Evolutionary conservation across 2,888 invertebrate genomes (phyloP).

Genomic region (Ormyrus pomaceus): DNA sequence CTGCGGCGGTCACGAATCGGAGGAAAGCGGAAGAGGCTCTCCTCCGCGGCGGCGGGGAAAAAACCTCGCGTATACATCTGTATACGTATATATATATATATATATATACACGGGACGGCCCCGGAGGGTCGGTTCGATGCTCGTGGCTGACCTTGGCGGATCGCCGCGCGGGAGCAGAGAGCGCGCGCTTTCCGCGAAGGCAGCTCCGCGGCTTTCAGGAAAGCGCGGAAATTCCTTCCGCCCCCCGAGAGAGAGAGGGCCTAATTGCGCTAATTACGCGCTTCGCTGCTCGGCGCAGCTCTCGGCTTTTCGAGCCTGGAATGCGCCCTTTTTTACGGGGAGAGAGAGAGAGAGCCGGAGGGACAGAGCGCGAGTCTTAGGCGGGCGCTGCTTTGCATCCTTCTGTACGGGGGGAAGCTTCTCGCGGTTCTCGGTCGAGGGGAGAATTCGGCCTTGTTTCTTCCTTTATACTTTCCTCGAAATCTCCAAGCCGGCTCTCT

Average conservation of each 20-base stretch:
- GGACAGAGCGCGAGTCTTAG: no score
- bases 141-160: not conserved
- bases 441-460: no score
- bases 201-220: not conserved
- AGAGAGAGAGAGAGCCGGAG: not conserved
- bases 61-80: no score
- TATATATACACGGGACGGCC: not conserved
- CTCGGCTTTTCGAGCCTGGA: not conserved
- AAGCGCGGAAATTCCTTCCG: not conserved
- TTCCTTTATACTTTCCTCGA: no score
- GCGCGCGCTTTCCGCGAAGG: not conserved
- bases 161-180: not conserved
- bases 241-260: not conserved
- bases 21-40: no score
- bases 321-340: not conserved
- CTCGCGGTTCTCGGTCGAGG: no score
- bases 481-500: no score
- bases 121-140: not conserved
- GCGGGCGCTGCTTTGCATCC: no score
- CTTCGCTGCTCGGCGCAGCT: constrained; percentile 21
- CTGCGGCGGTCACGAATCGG: no score
- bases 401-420: no score
- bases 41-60: no score
- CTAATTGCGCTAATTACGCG: constrained; percentile 44
- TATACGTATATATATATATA: not conserved